Conservation (phyloP, 2,797 vertebrate species). For the Halcyon leucocephala region DNA sequence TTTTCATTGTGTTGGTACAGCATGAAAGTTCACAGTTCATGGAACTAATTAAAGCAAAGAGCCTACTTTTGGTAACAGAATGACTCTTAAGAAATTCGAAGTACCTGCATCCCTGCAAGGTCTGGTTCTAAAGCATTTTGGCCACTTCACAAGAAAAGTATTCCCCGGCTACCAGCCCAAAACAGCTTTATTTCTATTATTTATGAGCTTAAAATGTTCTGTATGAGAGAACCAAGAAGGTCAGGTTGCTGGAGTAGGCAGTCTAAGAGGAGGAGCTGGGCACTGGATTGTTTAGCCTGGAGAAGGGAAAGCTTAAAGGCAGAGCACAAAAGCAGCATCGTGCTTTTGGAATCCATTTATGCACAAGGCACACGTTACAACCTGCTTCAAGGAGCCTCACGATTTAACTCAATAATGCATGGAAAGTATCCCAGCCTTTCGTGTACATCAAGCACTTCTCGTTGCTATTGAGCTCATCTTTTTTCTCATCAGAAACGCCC, state of each 20-base stretch:
- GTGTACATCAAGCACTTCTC: neutral
- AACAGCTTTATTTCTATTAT: neutral
- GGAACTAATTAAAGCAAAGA: neutral
- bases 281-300: neutral
- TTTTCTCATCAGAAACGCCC: neutral
- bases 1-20: neutral
- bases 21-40: neutral
- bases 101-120: neutral
- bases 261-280: neutral
- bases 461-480: neutral
- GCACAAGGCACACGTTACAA: neutral
- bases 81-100: neutral
- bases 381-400: neutral
- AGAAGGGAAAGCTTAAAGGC: neutral
- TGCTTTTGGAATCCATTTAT: neutral
- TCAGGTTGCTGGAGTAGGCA: neutral
- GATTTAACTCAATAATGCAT: neutral
- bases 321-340: neutral
- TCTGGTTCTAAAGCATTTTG: neutral
- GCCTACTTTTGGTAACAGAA: neutral
- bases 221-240: neutral
- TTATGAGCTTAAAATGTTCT: neutral
- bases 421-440: neutral
- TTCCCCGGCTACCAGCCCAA: neutral
- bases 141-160: neutral